Evolutionary conservation across 2,888 invertebrate species (phyloP).

Genomic region (Drosophila affinis): DNA sequence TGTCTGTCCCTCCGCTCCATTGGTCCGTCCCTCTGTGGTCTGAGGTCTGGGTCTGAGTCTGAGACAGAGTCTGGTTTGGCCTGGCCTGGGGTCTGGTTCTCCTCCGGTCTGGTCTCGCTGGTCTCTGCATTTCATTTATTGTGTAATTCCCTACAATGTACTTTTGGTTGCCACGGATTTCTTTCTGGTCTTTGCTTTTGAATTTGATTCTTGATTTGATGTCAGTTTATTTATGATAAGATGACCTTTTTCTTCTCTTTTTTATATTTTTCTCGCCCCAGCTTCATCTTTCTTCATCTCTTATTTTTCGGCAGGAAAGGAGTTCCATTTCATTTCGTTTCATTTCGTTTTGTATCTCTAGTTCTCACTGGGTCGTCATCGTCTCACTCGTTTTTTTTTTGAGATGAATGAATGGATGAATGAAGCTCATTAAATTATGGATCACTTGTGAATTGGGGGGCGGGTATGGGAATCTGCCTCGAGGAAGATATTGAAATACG

Average conservation of each 20-base stretch:
- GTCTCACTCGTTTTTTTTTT: not conserved
- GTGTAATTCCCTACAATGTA: conserved; percentile 76
- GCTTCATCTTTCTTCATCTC: conserved; percentile 44
- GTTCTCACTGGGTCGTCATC: conserved; percentile 42
- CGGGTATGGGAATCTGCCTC: conserved; percentile 43
- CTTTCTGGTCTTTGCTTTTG: conserved; percentile 63
- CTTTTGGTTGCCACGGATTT: conserved; percentile 74
- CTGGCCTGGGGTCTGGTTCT: conserved; percentile 11
- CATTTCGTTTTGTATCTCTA: conserved; percentile 21
- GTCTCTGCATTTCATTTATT: conserved; percentile 77
- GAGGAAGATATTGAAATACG: conserved; percentile 64
- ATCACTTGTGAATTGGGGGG: conserved; percentile 54
- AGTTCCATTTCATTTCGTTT: conserved; percentile 33
- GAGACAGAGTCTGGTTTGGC: not conserved
- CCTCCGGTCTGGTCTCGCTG: conserved; percentile 55
- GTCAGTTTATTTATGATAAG: conserved; percentile 81
- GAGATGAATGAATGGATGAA: conserved; percentile 66
- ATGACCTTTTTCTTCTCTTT: conserved; percentile 66
- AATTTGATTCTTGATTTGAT: conserved; percentile 80
- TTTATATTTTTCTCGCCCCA: conserved; percentile 37
- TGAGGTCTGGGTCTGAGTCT: conserved; percentile 3
- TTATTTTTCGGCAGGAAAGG: conserved; percentile 47
- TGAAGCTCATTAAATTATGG: conserved; percentile 78
- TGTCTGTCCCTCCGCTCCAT: conserved; percentile 34
- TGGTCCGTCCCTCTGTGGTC: not conserved